Percentiles rank a stretch among this genome's conserved stretches.
Evolutionary conservation across 92 coral and sea anemone species (phyloP).

Genomic region (Heliopora coerulea): DNA sequence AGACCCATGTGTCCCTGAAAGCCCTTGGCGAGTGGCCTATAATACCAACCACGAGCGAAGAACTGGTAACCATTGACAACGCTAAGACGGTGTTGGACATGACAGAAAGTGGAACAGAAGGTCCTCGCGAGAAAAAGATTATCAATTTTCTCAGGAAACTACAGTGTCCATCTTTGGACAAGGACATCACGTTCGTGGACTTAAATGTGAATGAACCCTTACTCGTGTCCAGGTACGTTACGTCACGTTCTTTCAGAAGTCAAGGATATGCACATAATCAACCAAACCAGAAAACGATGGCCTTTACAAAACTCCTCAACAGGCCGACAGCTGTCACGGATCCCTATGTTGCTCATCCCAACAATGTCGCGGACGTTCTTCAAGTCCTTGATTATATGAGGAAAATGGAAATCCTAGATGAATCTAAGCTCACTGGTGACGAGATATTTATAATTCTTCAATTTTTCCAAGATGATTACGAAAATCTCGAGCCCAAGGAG

Average conservation of each 20-base stretch:
- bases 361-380: slow-evolving; percentile 21
- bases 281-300: background rate
- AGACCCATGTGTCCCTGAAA: background rate
- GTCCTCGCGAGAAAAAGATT: slow-evolving; percentile 21
- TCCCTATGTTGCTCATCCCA: slow-evolving; percentile 41
- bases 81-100: slow-evolving; percentile 41
- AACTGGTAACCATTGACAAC: slow-evolving; percentile 30
- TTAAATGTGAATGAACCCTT: background rate
- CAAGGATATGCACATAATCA: too few species aligned
- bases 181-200: slow-evolving; percentile 4
- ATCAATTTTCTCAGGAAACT: slow-evolving; percentile 12
- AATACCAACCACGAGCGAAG: slow-evolving; percentile 27
- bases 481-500: slow-evolving; percentile 1
- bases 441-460: slow-evolving; percentile 24
- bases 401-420: slow-evolving; percentile 3
- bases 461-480: slow-evolving; percentile 36
- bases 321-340: slow-evolving; percentile 7
- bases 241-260: background rate
- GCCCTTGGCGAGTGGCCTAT: slow-evolving; percentile 43
- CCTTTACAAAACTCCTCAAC: too few species aligned
- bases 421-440: background rate
- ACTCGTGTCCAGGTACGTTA: too few species aligned
- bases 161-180: slow-evolving; percentile 36
- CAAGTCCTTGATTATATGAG: slow-evolving; percentile 31
- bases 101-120: slow-evolving; percentile 19